These are phyloP conservation scores for Misgurnus anguillicaudatus DNA, from an alignment of 2,113 vertebrate species.

Conservation along the genomic window DNA sequence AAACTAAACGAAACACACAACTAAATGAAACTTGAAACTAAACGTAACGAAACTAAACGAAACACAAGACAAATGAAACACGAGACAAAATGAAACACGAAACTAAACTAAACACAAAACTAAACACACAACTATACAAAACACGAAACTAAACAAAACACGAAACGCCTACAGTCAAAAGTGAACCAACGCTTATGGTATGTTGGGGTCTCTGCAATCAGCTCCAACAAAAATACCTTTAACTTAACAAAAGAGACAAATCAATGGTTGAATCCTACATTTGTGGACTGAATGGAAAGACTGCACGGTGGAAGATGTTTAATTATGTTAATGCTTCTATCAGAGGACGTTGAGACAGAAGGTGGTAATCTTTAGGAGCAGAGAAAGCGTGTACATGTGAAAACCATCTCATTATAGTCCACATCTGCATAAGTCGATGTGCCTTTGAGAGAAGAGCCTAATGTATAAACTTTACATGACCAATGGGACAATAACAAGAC, in stretches of 20 bases:
- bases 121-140: no score
- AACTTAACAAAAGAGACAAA: conserved; percentile 20
- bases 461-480: conserved; percentile 48
- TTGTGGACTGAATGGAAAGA: conserved; percentile 58
- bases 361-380: conserved; percentile 66
- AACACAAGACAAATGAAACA: no score
- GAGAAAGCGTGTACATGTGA: conserved; percentile 55
- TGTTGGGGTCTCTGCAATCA: neutral
- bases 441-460: conserved; percentile 51
- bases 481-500: conserved; percentile 8
- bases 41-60: no score
- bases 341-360: conserved; percentile 66
- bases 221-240: neutral
- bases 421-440: conserved; percentile 58
- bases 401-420: conserved; percentile 67
- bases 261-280: conserved; percentile 37
- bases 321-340: conserved; percentile 78
- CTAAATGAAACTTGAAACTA: no score
- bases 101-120: no score
- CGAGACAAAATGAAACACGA: no score
- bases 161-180: neutral
- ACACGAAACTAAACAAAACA: no score
- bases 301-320: conserved; percentile 65
- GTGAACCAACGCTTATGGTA: neutral
- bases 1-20: no score